These are phyloP conservation scores for Nysson spinosus DNA, from an alignment of 2,888 invertebrate species.

Conservation along the genomic window DNA sequence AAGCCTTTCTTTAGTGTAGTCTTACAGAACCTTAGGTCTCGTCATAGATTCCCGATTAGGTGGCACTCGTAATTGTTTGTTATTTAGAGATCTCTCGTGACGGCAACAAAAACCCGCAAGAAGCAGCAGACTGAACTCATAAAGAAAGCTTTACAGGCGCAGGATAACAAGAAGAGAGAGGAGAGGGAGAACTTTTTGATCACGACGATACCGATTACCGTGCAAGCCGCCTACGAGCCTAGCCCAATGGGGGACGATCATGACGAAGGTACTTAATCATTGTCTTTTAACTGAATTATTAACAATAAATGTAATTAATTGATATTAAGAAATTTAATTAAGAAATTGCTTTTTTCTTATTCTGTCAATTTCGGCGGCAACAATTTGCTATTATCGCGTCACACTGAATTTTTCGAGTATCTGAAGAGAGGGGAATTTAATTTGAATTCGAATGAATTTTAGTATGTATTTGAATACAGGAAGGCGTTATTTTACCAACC, in stretches of 20 bases:
- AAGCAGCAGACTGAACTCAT: constrained; percentile 99
- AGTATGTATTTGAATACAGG: too few relatives aligned
- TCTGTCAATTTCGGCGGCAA: too few relatives aligned
- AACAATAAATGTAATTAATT: neutral
- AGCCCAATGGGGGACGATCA: constrained; percentile 91
- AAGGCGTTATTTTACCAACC: too few relatives aligned
- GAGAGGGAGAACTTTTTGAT: constrained; percentile 97
- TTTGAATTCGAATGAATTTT: too few relatives aligned
- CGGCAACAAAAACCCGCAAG: constrained; percentile 98
- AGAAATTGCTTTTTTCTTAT: too few relatives aligned
- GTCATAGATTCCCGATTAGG: constrained; percentile 15
- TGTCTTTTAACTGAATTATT: neutral
- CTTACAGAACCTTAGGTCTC: constrained; percentile 12
- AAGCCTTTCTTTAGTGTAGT: constrained; percentile 15
- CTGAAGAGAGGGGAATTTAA: too few relatives aligned
- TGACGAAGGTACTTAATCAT: constrained; percentile 83
- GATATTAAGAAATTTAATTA: too few relatives aligned
- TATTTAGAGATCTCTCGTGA: constrained; percentile 92
- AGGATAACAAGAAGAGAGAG: constrained; percentile 96
- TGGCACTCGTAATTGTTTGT: constrained; percentile 26
- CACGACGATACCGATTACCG: constrained; percentile 95
- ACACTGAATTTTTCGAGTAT: too few relatives aligned
- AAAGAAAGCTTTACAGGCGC: constrained; percentile 94
- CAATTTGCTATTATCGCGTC: too few relatives aligned
- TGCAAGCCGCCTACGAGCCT: constrained; percentile 97